A percentile compares a stretch with the other conserved stretches of the same genome.
phyloP scores from a whole-genome alignment of 2,888 invertebrate species.

The Agelastica alni region DNA sequence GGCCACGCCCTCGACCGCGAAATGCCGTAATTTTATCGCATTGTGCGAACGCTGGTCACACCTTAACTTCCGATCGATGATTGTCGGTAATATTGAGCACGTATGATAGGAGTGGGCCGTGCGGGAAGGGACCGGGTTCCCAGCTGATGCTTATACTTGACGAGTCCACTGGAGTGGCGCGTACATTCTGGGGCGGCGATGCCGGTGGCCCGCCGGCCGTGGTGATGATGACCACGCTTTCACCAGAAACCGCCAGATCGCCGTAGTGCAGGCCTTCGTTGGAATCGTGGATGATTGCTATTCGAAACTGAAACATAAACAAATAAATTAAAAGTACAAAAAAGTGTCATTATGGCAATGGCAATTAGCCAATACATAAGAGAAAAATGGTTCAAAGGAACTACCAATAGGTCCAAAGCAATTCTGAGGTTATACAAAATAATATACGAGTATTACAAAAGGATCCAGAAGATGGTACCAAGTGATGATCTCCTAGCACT shows the following conservation, averaged over 20 bases:
- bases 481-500: too few relatives aligned
- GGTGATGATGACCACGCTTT: constrained; percentile 78
- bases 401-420: too few relatives aligned
- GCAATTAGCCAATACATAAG: too few relatives aligned
- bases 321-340: background rate
- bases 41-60: too few relatives aligned
- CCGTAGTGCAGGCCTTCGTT: constrained; percentile 13
- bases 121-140: constrained; percentile 84
- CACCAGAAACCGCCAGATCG: constrained; percentile 70
- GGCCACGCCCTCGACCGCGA: too few relatives aligned
- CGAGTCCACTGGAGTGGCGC: constrained; percentile 79
- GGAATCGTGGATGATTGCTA: constrained; percentile 75
- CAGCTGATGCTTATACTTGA: constrained; percentile 85
- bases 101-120: constrained; percentile 87
- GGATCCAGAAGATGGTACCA: too few relatives aligned
- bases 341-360: too few relatives aligned
- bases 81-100: constrained; percentile 69
- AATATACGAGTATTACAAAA: too few relatives aligned
- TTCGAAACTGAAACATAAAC: constrained; percentile 72
- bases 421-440: too few relatives aligned
- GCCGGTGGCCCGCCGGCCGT: constrained; percentile 73
- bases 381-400: too few relatives aligned
- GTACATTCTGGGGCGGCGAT: constrained; percentile 75
- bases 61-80: constrained; percentile 56
- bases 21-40: too few relatives aligned